A percentile compares a stretch with the other conserved stretches of the same genome.
Conservation (phyloP, 2,888 invertebrate species). For the Thecophora atra region DNA sequence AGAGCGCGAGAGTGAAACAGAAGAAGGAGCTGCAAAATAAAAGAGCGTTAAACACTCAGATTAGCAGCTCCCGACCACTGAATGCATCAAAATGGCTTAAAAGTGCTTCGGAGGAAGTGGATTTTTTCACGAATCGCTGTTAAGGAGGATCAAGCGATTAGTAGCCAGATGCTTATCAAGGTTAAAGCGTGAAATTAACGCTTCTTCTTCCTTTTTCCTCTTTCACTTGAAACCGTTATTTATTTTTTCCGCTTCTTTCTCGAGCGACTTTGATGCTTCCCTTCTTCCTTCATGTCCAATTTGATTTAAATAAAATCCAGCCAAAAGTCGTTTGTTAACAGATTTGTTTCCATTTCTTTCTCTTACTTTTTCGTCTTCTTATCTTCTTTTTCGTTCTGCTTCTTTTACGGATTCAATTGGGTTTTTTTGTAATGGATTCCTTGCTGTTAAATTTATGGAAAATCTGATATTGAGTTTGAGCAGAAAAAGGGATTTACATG, state of each 20-base stretch:
- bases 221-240: not conserved
- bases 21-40: not conserved
- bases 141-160: not conserved
- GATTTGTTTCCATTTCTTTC: not conserved
- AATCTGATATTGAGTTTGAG: too few relatives aligned
- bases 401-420: too few relatives aligned
- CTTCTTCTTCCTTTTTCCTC: not conserved
- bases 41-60: not conserved
- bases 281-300: too few relatives aligned
- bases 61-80: not conserved
- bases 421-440: too few relatives aligned
- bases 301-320: too few relatives aligned
- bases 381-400: not conserved
- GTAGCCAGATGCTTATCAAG: too few relatives aligned
- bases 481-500: too few relatives aligned
- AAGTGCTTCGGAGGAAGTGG: not conserved
- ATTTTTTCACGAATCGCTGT: not conserved
- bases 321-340: too few relatives aligned
- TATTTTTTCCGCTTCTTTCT: too few relatives aligned
- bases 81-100: constrained; percentile 11
- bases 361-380: not conserved
- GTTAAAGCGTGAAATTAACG: too few relatives aligned
- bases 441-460: too few relatives aligned
- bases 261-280: too few relatives aligned
- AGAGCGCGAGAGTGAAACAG: not conserved